These are phyloP conservation scores for western clawed frog (Xenopus tropicalis) DNA, from an alignment of 2,113 vertebrate genomes.

Conservation along the genomic window DNA sequence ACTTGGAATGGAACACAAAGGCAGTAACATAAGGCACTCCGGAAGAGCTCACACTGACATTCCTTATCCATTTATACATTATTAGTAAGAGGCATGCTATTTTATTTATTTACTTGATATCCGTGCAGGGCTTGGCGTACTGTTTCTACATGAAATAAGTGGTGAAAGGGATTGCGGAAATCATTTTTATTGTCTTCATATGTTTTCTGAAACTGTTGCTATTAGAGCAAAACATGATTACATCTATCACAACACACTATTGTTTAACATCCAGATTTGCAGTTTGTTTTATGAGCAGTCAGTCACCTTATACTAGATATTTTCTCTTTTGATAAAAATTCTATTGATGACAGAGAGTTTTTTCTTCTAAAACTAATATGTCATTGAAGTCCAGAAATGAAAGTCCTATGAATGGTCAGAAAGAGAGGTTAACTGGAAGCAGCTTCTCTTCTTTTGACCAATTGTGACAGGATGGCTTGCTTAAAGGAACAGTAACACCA, in stretches of 20 bases:
- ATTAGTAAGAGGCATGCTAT: constrained; percentile 59
- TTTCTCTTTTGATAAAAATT: constrained; percentile 52
- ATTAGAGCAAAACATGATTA: constrained; percentile 54
- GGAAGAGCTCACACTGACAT: constrained; percentile 50
- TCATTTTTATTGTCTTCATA: constrained; percentile 68
- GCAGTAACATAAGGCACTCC: not conserved
- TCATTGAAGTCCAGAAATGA: constrained; percentile 6
- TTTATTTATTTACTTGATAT: constrained; percentile 53
- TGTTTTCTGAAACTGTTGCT: constrained; percentile 58
- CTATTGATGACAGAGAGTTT: constrained; percentile 49
- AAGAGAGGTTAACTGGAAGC: no score
- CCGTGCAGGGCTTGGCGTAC: constrained; percentile 56
- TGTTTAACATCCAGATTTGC: constrained; percentile 60
- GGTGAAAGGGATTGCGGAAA: constrained; percentile 64
- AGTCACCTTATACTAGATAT: constrained; percentile 49
- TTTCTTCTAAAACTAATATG: constrained; percentile 43
- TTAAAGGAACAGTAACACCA: no score
- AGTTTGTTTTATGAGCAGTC: constrained; percentile 55
- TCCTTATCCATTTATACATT: constrained; percentile 52
- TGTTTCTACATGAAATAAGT: constrained; percentile 60
- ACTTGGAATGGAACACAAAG: no score
- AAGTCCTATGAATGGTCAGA: not conserved
- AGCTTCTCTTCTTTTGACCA: not conserved
- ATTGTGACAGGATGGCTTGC: not conserved
- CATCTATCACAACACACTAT: constrained; percentile 59